A percentile compares a stretch with the other conserved stretches of the same genome.
Conservation (phyloP, 2,113 vertebrate species). For the Pluvialis apricaria region DNA sequence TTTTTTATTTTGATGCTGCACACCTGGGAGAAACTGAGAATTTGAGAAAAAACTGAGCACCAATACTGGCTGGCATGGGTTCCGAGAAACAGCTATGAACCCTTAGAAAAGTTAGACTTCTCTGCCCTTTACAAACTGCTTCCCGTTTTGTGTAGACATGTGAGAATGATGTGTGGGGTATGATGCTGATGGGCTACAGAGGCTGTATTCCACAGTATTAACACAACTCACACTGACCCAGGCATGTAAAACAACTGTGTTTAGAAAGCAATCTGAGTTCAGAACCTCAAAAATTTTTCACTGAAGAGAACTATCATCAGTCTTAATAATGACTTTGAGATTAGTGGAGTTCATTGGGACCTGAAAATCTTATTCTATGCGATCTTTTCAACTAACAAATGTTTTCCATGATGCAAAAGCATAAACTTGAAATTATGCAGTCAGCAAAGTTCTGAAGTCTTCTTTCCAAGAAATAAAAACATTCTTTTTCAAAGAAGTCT, state of each 20-base stretch:
- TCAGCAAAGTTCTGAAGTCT: background rate
- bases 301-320: background rate
- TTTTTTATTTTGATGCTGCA: background rate
- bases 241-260: background rate
- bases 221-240: background rate
- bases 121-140: background rate
- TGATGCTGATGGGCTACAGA: background rate
- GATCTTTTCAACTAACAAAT: background rate
- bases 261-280: background rate
- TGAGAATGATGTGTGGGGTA: background rate
- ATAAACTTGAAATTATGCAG: background rate
- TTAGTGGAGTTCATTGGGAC: background rate
- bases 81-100: background rate
- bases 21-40: background rate
- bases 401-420: background rate
- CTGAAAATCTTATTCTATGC: background rate
- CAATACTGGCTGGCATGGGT: background rate
- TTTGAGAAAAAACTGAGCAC: background rate
- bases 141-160: accelerated
- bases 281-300: background rate
- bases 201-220: background rate
- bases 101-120: background rate
- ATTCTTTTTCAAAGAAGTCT: background rate
- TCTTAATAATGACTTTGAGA: background rate
- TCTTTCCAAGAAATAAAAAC: background rate